Evolutionary conservation across 2,888 invertebrate genomes (phyloP).

Genomic region (Drosophila borealis): DNA sequence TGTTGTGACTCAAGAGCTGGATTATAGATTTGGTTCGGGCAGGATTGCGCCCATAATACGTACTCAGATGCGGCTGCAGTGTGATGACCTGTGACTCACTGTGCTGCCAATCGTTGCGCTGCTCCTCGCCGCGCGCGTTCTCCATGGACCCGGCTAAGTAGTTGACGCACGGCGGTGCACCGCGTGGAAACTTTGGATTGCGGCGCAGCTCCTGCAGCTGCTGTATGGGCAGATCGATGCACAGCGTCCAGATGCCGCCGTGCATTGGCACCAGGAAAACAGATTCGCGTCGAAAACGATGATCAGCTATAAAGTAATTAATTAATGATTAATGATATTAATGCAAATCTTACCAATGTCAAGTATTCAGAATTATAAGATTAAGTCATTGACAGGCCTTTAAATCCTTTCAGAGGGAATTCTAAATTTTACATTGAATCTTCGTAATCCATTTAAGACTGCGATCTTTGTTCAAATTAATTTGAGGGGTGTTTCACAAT

Average conservation of each 20-base stretch:
- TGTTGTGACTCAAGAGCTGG: slow-evolving; percentile 18
- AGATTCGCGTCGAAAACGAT: slow-evolving; percentile 84
- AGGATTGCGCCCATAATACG: slow-evolving; percentile 83
- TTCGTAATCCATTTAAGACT: too few species aligned
- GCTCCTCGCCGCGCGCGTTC: slow-evolving; percentile 88
- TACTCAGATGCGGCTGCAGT: slow-evolving; percentile 85
- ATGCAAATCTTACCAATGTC: too few species aligned
- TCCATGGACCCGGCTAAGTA: slow-evolving; percentile 90
- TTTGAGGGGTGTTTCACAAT: too few species aligned
- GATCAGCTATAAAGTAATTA: slow-evolving; percentile 82
- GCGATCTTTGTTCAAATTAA: too few species aligned
- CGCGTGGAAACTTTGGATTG: slow-evolving; percentile 83
- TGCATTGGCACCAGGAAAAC: slow-evolving; percentile 94
- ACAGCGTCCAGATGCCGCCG: slow-evolving; percentile 96
- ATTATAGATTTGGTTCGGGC: slow-evolving; percentile 18
- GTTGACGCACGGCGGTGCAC: slow-evolving; percentile 90
- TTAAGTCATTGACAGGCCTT: too few species aligned
- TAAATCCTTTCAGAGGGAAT: too few species aligned
- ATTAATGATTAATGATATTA: too few species aligned
- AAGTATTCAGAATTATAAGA: too few species aligned
- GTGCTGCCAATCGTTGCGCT: slow-evolving; percentile 92
- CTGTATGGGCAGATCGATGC: slow-evolving; percentile 92
- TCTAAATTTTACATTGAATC: too few species aligned
- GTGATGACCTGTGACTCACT: slow-evolving; percentile 87
- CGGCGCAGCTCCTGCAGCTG: slow-evolving; percentile 87